Percentiles rank a stretch among this genome's conserved stretches.
phyloP scores from a whole-genome alignment of 2,113 vertebrate species.

The Apodemus sylvaticus region DNA sequence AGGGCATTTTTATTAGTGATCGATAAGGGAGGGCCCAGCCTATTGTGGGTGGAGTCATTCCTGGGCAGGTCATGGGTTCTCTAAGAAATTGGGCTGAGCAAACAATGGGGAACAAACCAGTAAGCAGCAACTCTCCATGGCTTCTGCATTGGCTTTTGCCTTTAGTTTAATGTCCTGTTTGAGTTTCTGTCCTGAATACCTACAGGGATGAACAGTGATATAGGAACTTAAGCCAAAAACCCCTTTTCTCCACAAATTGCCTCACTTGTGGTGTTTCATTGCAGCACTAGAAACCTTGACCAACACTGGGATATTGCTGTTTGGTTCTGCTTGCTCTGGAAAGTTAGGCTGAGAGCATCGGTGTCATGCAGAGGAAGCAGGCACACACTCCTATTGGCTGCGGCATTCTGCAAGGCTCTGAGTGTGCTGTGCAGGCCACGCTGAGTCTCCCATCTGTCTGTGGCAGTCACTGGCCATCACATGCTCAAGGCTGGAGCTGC shows the following conservation, averaged over 20 bases:
- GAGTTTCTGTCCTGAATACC: not conserved
- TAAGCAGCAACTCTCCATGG: not conserved
- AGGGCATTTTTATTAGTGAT: not conserved
- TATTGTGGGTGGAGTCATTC: not conserved
- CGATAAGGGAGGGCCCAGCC: not conserved
- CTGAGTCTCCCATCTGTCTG: not conserved
- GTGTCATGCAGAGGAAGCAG: not conserved
- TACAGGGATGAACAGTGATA: not conserved
- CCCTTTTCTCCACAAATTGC: not conserved
- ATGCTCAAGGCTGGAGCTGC: not conserved
- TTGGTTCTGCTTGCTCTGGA: not conserved
- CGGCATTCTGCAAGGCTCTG: accelerated
- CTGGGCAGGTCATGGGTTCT: not conserved
- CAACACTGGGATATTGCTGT: too few relatives aligned
- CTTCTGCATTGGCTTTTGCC: not conserved
- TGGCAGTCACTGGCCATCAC: not conserved
- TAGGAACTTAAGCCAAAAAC: not conserved
- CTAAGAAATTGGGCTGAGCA: not conserved
- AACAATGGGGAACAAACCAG: not conserved
- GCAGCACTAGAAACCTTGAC: not conserved
- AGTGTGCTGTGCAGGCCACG: too few relatives aligned
- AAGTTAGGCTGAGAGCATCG: not conserved
- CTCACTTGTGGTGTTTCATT: not conserved
- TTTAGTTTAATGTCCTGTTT: not conserved
- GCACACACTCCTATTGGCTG: not conserved